phyloP scores from a whole-genome alignment of 2,797 vertebrate genomes.

The Paramormyrops hopkinsi region DNA sequence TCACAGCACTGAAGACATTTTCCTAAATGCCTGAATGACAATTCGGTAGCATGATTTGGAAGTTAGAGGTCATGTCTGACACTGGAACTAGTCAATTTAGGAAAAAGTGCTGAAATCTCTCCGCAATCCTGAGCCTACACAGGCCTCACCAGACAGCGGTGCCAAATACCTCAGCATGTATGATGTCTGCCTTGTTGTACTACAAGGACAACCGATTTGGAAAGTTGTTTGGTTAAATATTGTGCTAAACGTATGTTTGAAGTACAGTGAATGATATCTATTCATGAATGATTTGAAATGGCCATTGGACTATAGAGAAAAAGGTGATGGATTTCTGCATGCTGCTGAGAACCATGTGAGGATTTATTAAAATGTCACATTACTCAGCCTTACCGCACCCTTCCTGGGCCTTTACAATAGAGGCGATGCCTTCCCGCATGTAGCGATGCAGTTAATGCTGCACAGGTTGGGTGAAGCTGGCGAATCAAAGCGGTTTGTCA shows the following conservation, averaged over 20 bases:
- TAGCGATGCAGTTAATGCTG: constrained; percentile 26
- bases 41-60: neutral
- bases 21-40: neutral
- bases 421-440: neutral
- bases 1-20: neutral
- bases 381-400: neutral
- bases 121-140: neutral
- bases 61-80: neutral
- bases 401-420: neutral
- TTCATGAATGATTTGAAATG: neutral
- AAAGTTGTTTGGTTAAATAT: neutral
- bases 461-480: constrained; percentile 35
- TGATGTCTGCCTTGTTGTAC: neutral
- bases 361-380: constrained; percentile 15
- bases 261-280: neutral
- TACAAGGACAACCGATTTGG: neutral
- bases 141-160: neutral
- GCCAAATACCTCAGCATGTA: neutral
- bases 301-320: neutral
- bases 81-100: neutral
- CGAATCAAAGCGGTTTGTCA: constrained; percentile 40
- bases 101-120: neutral
- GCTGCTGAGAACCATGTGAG: neutral
- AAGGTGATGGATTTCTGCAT: neutral
- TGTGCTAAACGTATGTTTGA: neutral